Conservation (phyloP, 2,113 vertebrate genomes). For the Chaenogobius annularis region DNA sequence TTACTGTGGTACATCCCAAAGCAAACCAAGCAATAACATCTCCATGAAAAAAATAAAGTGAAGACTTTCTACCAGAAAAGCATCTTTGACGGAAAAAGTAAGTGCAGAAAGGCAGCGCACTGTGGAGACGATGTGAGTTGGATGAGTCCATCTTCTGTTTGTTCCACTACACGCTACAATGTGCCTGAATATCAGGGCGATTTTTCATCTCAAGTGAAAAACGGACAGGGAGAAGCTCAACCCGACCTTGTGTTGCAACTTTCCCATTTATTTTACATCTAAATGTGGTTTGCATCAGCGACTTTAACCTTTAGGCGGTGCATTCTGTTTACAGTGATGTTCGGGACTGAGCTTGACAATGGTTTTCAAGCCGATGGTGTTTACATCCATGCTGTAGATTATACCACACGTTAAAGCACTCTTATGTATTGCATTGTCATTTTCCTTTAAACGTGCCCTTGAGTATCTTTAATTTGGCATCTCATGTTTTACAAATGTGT, state of each 20-base stretch:
- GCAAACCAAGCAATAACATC: too few species aligned
- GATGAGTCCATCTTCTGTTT: neutral
- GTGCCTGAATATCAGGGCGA: constrained; percentile 31
- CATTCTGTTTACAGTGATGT: neutral
- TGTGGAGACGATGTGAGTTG: neutral
- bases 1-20: too few species aligned
- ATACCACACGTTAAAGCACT: neutral
- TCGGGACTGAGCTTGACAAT: neutral
- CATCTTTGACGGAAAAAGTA: too few species aligned
- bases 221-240: constrained; percentile 28
- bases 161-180: constrained; percentile 23
- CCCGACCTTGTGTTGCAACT: constrained; percentile 25
- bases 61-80: too few species aligned
- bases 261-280: constrained; percentile 8
- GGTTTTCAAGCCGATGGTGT: neutral
- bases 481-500: too few species aligned
- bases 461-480: too few species aligned
- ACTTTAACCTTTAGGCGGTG: neutral
- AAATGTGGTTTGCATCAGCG: neutral
- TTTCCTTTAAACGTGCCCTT: too few species aligned
- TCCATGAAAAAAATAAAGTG: too few species aligned
- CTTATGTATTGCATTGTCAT: too few species aligned
- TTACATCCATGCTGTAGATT: neutral
- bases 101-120: too few species aligned
- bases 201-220: constrained; percentile 39